Conservation (phyloP, 53 echinoderm and acorn worm genomes). For the Crossaster papposus region DNA sequence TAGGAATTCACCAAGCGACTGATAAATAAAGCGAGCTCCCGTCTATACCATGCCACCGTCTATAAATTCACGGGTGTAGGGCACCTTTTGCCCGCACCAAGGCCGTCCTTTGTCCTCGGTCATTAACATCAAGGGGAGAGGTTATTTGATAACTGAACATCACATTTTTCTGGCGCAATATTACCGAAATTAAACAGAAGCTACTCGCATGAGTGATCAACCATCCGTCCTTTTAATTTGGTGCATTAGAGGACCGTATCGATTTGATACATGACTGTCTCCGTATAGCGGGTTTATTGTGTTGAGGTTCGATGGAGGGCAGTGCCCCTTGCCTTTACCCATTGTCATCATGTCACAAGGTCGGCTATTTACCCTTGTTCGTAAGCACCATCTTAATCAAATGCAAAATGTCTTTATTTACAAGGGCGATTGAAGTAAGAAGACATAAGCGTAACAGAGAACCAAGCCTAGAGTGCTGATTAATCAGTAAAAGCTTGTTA, state of each 20-base stretch:
- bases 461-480: not conserved
- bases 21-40: not conserved
- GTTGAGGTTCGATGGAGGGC: constrained; percentile 3
- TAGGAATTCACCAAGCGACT: not conserved
- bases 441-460: not conserved
- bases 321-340: constrained; percentile 10
- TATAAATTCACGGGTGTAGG: constrained; percentile 4
- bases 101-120: constrained; percentile 56
- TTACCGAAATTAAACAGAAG: not conserved
- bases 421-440: constrained; percentile 3
- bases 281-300: not conserved
- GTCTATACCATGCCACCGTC: too few species aligned
- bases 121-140: constrained; percentile 45
- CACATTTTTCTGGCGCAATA: not conserved
- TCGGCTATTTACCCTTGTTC: not conserved
- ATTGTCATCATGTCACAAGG: constrained; percentile 10
- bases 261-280: constrained; percentile 29
- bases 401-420: constrained; percentile 55
- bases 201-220: constrained; percentile 36
- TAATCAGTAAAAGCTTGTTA: not conserved
- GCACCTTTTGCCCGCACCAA: constrained; percentile 19
- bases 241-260: not conserved
- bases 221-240: constrained; percentile 47
- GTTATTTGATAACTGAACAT: constrained; percentile 54
- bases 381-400: constrained; percentile 1